phyloP scores from a whole-genome alignment of 92 coral and sea anemone genomes.

The Phymanthus crucifer region DNA sequence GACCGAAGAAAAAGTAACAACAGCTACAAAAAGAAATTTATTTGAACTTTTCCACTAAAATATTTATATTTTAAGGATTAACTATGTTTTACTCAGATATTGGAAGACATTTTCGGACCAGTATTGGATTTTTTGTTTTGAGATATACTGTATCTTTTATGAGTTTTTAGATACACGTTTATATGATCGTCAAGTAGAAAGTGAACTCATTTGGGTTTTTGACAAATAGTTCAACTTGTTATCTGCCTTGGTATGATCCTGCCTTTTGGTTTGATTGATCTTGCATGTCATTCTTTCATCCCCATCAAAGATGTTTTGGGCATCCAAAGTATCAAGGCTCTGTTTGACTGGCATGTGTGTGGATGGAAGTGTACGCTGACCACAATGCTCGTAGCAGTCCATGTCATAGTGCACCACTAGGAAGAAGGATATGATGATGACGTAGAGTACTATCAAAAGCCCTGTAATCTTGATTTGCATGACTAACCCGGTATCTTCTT shows the following conservation, averaged over 20 bases:
- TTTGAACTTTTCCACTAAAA: too few species aligned
- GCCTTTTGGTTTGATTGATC: background rate
- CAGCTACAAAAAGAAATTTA: too few species aligned
- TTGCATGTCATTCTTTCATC: background rate
- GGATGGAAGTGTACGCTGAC: background rate
- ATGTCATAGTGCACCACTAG: background rate
- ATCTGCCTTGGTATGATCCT: background rate
- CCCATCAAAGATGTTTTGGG: background rate
- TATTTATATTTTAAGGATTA: too few species aligned
- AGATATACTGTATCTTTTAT: too few species aligned
- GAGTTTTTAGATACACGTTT: too few species aligned
- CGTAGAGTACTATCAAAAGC: background rate
- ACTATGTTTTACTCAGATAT: too few species aligned
- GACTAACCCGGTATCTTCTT: background rate
- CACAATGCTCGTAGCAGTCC: background rate
- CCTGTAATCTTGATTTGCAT: background rate
- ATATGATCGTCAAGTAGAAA: too few species aligned
- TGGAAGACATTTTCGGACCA: too few species aligned
- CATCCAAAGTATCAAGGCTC: background rate
- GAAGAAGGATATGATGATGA: background rate
- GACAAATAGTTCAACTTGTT: background rate
- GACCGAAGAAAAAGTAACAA: too few species aligned
- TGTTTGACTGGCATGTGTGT: background rate
- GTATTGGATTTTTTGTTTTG: too few species aligned
- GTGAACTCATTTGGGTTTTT: too few species aligned